Base-by-base conservation (phyloP, 23 tunicate species). In the Botrylloides violaceus region DNA sequence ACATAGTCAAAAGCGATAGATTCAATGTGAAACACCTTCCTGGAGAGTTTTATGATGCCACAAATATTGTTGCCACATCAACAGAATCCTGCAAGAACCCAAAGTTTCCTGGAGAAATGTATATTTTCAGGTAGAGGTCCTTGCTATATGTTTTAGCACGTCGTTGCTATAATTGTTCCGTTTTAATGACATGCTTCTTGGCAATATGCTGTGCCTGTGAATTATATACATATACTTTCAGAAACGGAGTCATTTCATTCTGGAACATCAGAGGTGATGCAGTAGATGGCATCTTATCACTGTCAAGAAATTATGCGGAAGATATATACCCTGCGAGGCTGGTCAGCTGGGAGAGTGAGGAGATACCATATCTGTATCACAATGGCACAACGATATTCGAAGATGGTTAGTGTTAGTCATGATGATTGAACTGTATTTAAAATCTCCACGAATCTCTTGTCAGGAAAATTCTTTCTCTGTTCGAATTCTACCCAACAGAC, bases 181-280 rank as follows among this genome's bases (percentile, higher is more conserved):
- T 30, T n/a, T n/a, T n/a, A n/a, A n/a, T n/a, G n/a, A n/a, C n/a
- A n/a, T n/a, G n/a, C n/a, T n/a, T n/a, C n/a, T n/a, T n/a, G n/a
- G n/a, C n/a, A n/a, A n/a, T n/a, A n/a, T n/a, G n/a, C n/a, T n/a
- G n/a, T n/a, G n/a, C n/a, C n/a, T n/a, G n/a, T n/a, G n/a, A n/a
- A n/a, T n/a, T n/a, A n/a, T n/a, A n/a, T n/a, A n/a, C n/a, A n/a
- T n/a, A n/a, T n/a, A n/a, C n/a, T n/a, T n/a, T n/a, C n/a, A 81
- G 86, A 64, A 78, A 81, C 29, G 88, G 88, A 7, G 77, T 66
- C 1, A 31, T 83, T 36, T 83, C 88, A 57, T 83, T 76, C 70
- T 83, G 88, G 88, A 83, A 83, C 36, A 76, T 83, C 25, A 68
- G 36, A 19, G 48, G 66, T 26, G 29, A 49, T n/a, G 76, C 27